Conservation (phyloP, 2,113 vertebrate species). For the Corvus cornix region DNA sequence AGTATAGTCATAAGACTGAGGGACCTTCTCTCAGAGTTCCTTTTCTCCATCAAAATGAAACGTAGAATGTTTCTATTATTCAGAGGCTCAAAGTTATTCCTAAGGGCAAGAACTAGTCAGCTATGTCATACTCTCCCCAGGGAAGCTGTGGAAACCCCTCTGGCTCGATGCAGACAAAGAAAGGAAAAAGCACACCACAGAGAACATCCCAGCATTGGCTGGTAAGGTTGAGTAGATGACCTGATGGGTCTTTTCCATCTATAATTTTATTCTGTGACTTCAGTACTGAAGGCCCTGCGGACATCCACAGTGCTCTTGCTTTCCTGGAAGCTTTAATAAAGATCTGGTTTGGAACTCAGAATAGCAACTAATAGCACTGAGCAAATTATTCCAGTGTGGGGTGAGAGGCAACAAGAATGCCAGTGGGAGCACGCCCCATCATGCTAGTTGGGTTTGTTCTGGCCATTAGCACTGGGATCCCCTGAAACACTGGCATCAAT, state of each 20-base stretch:
- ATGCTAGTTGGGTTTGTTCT: background rate
- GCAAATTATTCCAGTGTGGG: background rate
- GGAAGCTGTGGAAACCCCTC: slow-evolving; percentile 41
- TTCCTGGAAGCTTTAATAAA: slow-evolving; percentile 44
- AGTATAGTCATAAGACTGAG: background rate
- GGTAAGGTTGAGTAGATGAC: background rate
- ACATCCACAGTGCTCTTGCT: background rate
- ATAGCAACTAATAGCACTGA: background rate
- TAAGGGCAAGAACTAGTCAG: background rate
- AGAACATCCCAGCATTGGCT: background rate
- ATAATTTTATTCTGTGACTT: slow-evolving; percentile 34
- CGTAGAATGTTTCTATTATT: background rate
- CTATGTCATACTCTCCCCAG: slow-evolving; percentile 9
- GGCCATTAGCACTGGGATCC: background rate
- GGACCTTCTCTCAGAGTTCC: background rate
- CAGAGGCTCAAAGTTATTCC: background rate
- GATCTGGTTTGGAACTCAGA: background rate
- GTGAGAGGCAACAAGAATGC: background rate
- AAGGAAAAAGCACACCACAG: background rate
- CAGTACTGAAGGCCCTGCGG: background rate
- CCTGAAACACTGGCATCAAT: background rate
- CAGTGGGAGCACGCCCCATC: background rate
- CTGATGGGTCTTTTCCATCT: slow-evolving; percentile 32
- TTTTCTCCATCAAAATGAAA: slow-evolving; percentile 1
- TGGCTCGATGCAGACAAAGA: slow-evolving; percentile 31